phyloP scores from a whole-genome alignment of 2,797 vertebrate genomes.

The Lutjanus campechanus region DNA sequence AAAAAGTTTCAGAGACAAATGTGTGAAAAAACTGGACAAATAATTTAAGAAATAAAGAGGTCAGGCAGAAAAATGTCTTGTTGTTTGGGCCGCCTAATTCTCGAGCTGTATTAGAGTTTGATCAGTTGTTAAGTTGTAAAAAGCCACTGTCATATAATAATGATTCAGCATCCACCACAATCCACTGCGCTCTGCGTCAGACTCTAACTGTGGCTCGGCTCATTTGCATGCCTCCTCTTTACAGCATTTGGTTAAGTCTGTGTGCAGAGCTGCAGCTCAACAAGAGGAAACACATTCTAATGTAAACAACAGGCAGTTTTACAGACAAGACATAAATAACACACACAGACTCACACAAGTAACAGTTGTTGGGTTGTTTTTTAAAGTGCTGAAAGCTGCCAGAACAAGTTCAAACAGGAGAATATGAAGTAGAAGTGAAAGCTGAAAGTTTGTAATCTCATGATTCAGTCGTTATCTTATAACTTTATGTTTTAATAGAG shows the following conservation, averaged over 20 bases:
- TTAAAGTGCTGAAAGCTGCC: constrained; percentile 5
- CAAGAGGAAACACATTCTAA: neutral
- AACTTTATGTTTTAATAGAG: neutral
- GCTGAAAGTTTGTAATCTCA: neutral
- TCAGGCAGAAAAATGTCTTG: neutral
- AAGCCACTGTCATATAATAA: neutral
- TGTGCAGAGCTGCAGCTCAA: neutral
- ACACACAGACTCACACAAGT: neutral
- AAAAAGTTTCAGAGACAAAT: no score
- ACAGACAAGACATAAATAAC: neutral
- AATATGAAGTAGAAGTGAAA: neutral
- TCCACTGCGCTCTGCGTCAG: neutral
- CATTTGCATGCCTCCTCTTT: constrained; percentile 39
- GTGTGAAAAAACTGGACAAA: no score
- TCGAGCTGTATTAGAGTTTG: neutral
- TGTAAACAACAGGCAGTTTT: neutral
- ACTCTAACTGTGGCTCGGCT: neutral
- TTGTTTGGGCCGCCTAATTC: neutral
- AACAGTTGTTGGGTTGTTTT: neutral
- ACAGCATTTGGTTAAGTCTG: constrained; percentile 2
- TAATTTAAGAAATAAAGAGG: no score
- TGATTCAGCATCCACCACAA: neutral
- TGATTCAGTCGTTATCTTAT: no score
- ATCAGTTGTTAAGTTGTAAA: neutral
- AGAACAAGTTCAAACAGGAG: neutral